Conservation (phyloP, 2,888 invertebrate species). For the Panorpa germanica region DNA sequence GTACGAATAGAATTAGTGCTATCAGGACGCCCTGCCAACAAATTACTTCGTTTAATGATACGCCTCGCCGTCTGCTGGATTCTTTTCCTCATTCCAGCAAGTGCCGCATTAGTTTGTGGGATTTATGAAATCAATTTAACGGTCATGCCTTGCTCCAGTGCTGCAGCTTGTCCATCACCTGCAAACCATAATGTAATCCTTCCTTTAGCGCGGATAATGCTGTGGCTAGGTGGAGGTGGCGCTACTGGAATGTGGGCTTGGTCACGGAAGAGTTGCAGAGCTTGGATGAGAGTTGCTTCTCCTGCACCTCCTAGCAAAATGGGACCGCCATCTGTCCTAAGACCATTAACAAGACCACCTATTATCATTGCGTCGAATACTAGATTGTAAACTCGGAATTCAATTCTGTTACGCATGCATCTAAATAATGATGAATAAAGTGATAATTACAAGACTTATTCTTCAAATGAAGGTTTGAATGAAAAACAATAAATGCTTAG, state of each 20-base stretch:
- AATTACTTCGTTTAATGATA: constrained; percentile 22
- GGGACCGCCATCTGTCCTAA: too few species aligned
- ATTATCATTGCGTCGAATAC: too few species aligned
- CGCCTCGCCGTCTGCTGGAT: constrained; percentile 22
- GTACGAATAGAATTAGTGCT: too few species aligned
- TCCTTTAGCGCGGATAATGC: constrained; percentile 19
- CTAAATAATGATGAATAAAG: too few species aligned
- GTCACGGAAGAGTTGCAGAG: constrained; percentile 24
- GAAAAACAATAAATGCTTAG: too few species aligned
- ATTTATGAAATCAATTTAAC: constrained; percentile 19
- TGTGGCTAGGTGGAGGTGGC: constrained; percentile 21
- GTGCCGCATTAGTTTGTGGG: constrained; percentile 18
- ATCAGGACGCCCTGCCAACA: constrained; percentile 15
- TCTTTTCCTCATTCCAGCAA: constrained; percentile 21
- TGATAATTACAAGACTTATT: too few species aligned
- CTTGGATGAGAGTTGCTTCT: too few species aligned
- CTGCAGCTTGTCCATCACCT: constrained; percentile 18
- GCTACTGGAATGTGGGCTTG: constrained; percentile 25
- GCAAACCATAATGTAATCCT: constrained; percentile 18
- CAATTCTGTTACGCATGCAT: too few species aligned
- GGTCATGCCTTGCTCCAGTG: constrained; percentile 18
- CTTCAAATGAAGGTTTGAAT: too few species aligned
- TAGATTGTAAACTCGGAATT: too few species aligned
- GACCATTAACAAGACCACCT: too few species aligned
- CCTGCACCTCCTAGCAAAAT: too few species aligned